Conservation (phyloP, 1,140 invertebrate species). For the Aethina tumida region DNA sequence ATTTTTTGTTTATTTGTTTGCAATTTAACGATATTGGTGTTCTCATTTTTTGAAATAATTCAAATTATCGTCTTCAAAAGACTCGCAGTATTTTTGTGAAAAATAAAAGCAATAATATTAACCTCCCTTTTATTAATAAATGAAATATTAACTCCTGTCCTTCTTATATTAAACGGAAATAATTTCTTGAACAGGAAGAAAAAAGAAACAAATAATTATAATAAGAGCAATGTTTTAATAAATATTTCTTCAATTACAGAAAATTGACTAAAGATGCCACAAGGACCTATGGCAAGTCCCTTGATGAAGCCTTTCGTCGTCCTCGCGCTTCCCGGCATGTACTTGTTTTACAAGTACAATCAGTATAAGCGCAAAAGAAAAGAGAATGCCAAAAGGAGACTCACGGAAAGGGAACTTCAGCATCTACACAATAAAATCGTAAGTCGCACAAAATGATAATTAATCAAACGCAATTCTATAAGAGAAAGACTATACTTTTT, state of each 20-base stretch:
- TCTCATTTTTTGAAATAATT: too few species aligned
- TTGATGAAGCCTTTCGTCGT: conserved; percentile 73
- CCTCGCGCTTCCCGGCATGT: conserved; percentile 75
- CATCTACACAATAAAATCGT: conserved; percentile 86
- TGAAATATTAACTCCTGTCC: too few species aligned
- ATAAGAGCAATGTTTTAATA: too few species aligned
- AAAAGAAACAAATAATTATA: too few species aligned
- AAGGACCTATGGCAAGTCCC: conserved; percentile 45
- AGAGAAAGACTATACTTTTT: neutral
- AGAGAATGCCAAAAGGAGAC: conserved; percentile 64
- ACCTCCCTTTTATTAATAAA: too few species aligned
- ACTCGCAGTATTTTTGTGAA: too few species aligned
- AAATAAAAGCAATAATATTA: too few species aligned
- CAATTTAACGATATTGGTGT: too few species aligned
- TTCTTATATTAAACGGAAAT: too few species aligned
- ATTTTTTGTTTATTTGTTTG: too few species aligned
- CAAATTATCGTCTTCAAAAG: too few species aligned
- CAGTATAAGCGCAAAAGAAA: conserved; percentile 75
- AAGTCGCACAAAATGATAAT: conserved; percentile 46
- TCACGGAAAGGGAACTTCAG: conserved; percentile 74
- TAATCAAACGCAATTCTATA: neutral
- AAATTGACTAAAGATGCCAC: conserved; percentile 41
- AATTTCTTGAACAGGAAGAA: too few species aligned
- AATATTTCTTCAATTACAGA: conserved; percentile 1
- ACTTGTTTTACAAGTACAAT: conserved; percentile 82